phyloP scores from a whole-genome alignment of 2,113 vertebrate species.

The Morone chrysops region DNA sequence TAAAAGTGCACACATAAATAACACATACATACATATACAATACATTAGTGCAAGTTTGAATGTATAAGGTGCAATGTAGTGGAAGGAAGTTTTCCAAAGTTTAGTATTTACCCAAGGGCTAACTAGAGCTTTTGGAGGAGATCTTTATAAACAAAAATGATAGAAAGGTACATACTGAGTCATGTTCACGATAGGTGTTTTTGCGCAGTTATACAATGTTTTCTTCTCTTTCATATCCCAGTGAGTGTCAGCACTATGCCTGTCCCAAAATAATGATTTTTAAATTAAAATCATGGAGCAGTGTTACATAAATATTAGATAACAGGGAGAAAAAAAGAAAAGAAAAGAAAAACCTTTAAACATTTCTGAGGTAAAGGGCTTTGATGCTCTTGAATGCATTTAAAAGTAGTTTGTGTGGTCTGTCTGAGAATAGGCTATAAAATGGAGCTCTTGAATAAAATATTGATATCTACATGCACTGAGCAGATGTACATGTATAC shows the following conservation, averaged over 20 bases:
- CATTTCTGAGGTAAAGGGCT: not conserved
- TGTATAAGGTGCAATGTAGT: not conserved
- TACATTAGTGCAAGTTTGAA: no score
- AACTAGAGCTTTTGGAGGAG: not conserved
- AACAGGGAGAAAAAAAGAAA: not conserved
- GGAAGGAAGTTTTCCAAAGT: not conserved
- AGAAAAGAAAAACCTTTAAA: not conserved
- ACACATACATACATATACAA: no score
- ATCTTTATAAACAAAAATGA: slow-evolving; percentile 5
- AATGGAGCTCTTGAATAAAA: slow-evolving; percentile 26
- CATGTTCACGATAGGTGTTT: not conserved
- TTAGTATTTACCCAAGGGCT: not conserved
- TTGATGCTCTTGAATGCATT: not conserved
- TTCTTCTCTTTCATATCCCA: not conserved
- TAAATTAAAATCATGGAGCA: not conserved
- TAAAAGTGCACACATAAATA: no score
- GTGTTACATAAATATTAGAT: not conserved
- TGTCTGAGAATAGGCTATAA: slow-evolving; percentile 6
- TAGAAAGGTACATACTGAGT: not conserved
- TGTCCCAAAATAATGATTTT: not conserved
- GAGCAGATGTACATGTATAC: slow-evolving; percentile 3
- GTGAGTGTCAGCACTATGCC: not conserved
- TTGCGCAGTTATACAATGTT: not conserved
- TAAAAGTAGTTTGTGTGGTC: not conserved
- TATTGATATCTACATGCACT: slow-evolving; percentile 20